phyloP scores from a whole-genome alignment of 2,113 vertebrate species.

The Entelurus aequoreus region DNA sequence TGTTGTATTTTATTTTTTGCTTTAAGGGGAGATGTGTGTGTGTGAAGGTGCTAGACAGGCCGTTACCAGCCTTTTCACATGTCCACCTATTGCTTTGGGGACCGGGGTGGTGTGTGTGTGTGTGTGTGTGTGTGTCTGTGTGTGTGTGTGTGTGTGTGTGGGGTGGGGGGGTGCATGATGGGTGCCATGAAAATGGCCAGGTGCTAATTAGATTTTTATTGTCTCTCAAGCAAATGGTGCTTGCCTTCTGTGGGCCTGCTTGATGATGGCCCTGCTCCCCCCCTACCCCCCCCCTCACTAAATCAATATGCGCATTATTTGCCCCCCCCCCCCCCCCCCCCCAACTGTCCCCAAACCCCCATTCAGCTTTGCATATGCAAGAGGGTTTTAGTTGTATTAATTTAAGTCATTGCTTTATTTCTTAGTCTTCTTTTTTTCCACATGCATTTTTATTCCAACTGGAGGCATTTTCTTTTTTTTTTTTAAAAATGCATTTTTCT shows the following conservation, averaged over 20 bases:
- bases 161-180: constrained; percentile 47
- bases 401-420: too few species aligned
- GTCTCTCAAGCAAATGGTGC: constrained; percentile 72
- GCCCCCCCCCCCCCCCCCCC: neutral
- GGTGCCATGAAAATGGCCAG: constrained; percentile 80
- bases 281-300: constrained; percentile 1
- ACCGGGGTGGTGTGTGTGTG: too few species aligned
- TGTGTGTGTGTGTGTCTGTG: too few species aligned
- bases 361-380: constrained; percentile 4
- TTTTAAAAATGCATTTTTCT: neutral
- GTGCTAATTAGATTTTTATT: constrained; percentile 88
- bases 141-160: too few species aligned
- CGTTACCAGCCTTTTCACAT: constrained; percentile 80
- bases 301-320: constrained; percentile 61
- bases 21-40: too few species aligned
- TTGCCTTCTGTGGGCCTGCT: constrained; percentile 49
- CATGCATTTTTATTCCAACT: constrained; percentile 5
- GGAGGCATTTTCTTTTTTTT: too few species aligned
- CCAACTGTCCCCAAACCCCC: neutral
- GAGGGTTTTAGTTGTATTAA: neutral
- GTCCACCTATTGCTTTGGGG: constrained; percentile 69
- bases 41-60: constrained; percentile 85
- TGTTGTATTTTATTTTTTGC: constrained; percentile 65
- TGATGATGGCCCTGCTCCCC: constrained; percentile 37
- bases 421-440: constrained; percentile 5